A percentile compares a stretch with the other conserved stretches of the same genome.
These are phyloP conservation scores for Coregonus clupeaformis DNA, from an alignment of 2,113 vertebrate species.

Conservation along the genomic window DNA sequence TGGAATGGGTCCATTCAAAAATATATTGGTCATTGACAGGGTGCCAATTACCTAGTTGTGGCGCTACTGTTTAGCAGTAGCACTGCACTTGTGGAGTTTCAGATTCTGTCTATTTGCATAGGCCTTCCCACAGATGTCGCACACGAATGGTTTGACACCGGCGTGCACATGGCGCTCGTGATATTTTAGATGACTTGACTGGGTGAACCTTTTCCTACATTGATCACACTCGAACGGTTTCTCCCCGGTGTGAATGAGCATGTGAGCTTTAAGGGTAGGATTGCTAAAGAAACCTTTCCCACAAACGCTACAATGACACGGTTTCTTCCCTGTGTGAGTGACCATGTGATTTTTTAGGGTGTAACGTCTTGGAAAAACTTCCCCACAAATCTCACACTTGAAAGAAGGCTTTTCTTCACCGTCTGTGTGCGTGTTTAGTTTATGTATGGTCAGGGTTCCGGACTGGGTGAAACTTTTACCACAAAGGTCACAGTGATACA, in stretches of 20 bases:
- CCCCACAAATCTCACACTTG: not conserved
- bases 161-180: not conserved
- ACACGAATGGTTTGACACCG: not conserved
- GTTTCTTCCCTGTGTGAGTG: not conserved
- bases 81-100: not conserved
- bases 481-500: not conserved
- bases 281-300: not conserved
- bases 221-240: not conserved
- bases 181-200: not conserved
- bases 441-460: not conserved
- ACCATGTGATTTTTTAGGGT: not conserved
- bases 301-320: not conserved
- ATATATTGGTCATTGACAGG: too few relatives aligned
- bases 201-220: not conserved
- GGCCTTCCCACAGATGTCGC: not conserved
- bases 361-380: not conserved
- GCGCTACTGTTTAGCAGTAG: not conserved
- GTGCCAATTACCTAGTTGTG: too few relatives aligned
- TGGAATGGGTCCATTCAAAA: too few relatives aligned
- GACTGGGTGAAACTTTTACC: not conserved
- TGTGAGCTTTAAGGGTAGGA: not conserved
- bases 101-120: not conserved
- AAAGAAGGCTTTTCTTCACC: not conserved
- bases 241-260: not conserved
- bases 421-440: not conserved